These are phyloP conservation scores for Epinephelus coioides DNA, from an alignment of 2,797 vertebrate genomes.

Conservation along the genomic window DNA sequence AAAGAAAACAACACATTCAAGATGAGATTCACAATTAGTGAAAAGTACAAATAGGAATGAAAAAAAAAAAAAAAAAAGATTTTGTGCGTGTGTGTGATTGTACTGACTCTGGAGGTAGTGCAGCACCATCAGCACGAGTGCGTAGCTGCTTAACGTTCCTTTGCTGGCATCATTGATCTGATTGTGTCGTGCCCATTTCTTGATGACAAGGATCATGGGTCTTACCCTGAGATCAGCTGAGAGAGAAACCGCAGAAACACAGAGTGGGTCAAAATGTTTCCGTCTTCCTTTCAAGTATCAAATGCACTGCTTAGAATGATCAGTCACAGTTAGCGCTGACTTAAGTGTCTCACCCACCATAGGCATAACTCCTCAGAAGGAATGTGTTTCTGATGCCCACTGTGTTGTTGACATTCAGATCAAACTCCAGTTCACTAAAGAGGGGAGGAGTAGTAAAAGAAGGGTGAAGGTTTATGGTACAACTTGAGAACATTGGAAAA, in stretches of 20 bases:
- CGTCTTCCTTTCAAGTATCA: not conserved
- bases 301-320: not conserved
- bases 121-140: constrained; percentile 96
- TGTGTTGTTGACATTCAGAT: constrained; percentile 98
- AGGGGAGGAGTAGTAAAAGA: not conserved
- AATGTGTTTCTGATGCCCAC: constrained; percentile 99
- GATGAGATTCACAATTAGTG: constrained; percentile 9
- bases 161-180: constrained; percentile 97
- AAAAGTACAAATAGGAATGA: not conserved
- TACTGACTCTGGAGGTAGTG: constrained; percentile 99
- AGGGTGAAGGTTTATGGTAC: no score
- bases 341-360: constrained; percentile 85
- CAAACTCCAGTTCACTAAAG: constrained; percentile 93
- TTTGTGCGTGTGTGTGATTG: constrained; percentile 1
- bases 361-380: constrained; percentile 94
- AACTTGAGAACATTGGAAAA: no score
- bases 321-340: not conserved
- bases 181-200: constrained; percentile 94
- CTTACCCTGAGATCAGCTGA: constrained; percentile 94
- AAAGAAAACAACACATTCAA: constrained; percentile 32
- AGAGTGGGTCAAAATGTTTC: constrained; percentile 14
- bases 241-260: constrained; percentile 32
- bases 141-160: constrained; percentile 97
- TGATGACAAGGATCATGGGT: constrained; percentile 93
- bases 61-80: not conserved